Base-by-base conservation (phyloP, 2,797 vertebrate genomes). In the Helostoma temminkii region DNA sequence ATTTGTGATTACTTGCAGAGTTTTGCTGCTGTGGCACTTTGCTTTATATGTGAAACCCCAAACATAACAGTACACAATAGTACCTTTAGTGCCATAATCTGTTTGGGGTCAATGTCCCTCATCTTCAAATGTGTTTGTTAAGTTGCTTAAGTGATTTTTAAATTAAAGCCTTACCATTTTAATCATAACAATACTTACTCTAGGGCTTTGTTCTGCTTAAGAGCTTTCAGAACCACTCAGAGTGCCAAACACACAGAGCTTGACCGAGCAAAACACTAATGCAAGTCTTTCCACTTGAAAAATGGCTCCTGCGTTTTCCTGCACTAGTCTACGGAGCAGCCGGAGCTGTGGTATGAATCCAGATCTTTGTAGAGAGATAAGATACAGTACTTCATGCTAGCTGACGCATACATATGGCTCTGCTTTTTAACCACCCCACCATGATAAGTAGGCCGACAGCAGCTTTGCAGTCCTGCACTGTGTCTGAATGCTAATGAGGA, bases 401-500 rank as follows among this genome's bases (percentile, higher is more conserved):
- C 82, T 81, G 86, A 81, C 61, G 53, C 53, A 49, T 56, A 74
- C 76, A 83, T 57, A 81, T 71, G 76, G 78, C 82, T 73, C 66
- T 81, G 86, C 85, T 76, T 81, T 83, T 86, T 79, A 78, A 84
- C 74, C 55, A 41, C 32, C 84, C 66, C 72, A 42, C 81, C 72
- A 63, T 88, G 81, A 89, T 89, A 92, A 89, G 81, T 85, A 85
- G 88, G 86, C 83, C 69, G 87, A 88, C 82, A 78, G 87, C 65
- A 83, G 83, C 86, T 85, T 85, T 81, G 84, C 83, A 83, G 74
- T 59, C 66, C 46, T 10, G 57, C 70, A 60, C 87, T 48, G 61
- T 55, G 77, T 74, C 70, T 81, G 92, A 88, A 91, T 92, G 73
- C 81, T 88, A 92, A 93, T 90, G 79, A 92, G 80, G 43, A 68